These are phyloP conservation scores for Drosophila malerkotliana DNA, from an alignment of 1,140 invertebrate genomes.

Conservation along the genomic window DNA sequence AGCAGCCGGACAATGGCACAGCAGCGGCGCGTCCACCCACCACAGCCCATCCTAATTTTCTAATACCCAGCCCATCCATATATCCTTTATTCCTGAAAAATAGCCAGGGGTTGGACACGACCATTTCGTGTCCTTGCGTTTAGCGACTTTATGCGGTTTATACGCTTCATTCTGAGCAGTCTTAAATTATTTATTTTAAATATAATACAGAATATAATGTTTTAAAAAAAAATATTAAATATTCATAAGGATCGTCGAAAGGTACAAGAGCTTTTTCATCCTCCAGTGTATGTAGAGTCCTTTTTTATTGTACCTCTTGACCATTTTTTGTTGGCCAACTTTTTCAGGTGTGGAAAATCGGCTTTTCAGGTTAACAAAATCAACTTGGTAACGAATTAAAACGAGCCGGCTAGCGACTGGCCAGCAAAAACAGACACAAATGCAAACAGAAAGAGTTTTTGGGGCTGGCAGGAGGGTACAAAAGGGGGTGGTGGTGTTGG, in stretches of 20 bases:
- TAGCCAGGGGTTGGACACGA: constrained; percentile 16
- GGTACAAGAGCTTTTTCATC: not conserved
- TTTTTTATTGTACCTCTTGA: constrained; percentile 2
- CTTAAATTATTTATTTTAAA: not conserved
- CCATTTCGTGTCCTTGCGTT: constrained; percentile 6
- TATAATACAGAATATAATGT: not conserved
- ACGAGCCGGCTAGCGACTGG: constrained; percentile 19
- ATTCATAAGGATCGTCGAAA: not conserved
- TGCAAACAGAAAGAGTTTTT: constrained; percentile 11
- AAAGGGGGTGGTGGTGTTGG: not conserved
- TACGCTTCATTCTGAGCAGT: not conserved
- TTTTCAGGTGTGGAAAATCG: constrained; percentile 38
- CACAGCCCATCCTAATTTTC: constrained; percentile 27
- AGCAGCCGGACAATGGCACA: constrained; percentile 65
- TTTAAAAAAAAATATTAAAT: not conserved
- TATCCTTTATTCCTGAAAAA: constrained; percentile 8
- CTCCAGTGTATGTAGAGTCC: not conserved
- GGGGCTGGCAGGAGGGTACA: not conserved
- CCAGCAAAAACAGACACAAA: constrained; percentile 35
- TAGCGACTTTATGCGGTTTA: constrained; percentile 4
- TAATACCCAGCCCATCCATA: not conserved
- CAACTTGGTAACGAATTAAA: constrained; percentile 52
- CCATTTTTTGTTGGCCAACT: constrained; percentile 5
- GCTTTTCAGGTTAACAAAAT: constrained; percentile 57
- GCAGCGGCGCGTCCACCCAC: constrained; percentile 20